Base-by-base conservation (phyloP, 2,888 invertebrate genomes). In the Andricus quercusramuli region DNA sequence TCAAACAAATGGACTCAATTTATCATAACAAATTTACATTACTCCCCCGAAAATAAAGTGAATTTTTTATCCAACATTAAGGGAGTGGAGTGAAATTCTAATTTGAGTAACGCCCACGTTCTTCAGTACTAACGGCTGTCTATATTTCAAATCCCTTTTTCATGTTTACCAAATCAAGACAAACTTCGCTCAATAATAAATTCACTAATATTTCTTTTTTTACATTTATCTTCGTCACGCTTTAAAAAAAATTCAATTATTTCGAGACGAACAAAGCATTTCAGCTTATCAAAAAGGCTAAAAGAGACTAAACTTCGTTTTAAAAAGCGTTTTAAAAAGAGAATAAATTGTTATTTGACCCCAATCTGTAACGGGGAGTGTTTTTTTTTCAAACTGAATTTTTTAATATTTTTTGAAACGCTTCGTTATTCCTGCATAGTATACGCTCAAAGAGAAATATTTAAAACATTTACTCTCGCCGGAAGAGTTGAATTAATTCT, bases 291-390 rank as follows among this genome's bases (percentile, higher is more conserved):
- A 51, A 74, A 74, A 74, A 74, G 4, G n/a, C 20, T 6, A 56
- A 74, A 56, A 74, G 11, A 22, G 32, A 1, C 20, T n/a, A 13
- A 51, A 29, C 32, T 62, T n/a, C 8, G 20, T 29, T 74, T 74
- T 74, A 25, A 70, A 68, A 70, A 70, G 32, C 51, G 51, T 29
- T 29, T 20, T 29, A 29, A 20, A 17, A 56, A 32, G 20, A 32
- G 32, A 56, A 74, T 74, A 74, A 74, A 74, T 74, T 74, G 25
- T 74, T 56, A 74, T 56, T 74, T 56, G 51, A 74, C 74, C 32
- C 32, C 70, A 74, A 56, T 51, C 51, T 47, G 51, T 70, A 29
- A 32, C 11, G 11, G 41, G 13, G 13, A 41, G 13, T 2, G 41
- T 41, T 41, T 41, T 41, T 37, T 13, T 41, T 41, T 11, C 11